Evolutionary conservation across 2,888 invertebrate genomes (phyloP), one percentile per base, ranked within the genome.

Genomic region (Tipula lateralis): DNA sequence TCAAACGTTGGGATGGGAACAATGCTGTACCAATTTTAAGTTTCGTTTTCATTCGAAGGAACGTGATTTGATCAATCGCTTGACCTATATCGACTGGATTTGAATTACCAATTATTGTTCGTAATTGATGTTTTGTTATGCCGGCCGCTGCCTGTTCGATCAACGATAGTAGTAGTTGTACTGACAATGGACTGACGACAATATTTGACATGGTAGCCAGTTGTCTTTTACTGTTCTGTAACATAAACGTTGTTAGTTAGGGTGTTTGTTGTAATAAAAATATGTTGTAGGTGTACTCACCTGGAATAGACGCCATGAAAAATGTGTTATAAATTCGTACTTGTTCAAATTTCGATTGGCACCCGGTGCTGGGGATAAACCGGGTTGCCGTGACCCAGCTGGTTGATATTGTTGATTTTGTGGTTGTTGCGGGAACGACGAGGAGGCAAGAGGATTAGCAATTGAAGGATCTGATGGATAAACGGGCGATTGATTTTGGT

Each of bases 21-120:
- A 87, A 85, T n/a, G 87, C 87, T 81, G 82, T 86, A 0, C 86
- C 87, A 6, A 87, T 84, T 84, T 86, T 85, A 29, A 84, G 86
- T 86, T 24, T 19, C 16, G 85, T 85, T 24, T 29, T 2, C 34
- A 83, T 81, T 24, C 32, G n/a, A 0, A 80, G 6, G 12, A 13
- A 6, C 16, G 32, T 66, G n/a, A 86, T 82, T 19, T 5, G 0
- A 16, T 50, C n/a, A 12, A 85, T 30, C 19, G 84, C 50, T 2
- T 85, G 29, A 13, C 9, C 19, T 29, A 84, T 44, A 9, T 32
- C 16, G 7, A 32, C n/a, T n/a, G 44, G 82, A 19, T n/a, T 80
- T 66, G 24, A 2, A 24, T 66, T 66, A 7, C 86, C 85, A 12
- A 86, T 85, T 0, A 86, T 85, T 7, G 83, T 1, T 66, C 36